These are phyloP conservation scores for Brevimyrus niger DNA, from an alignment of 2,113 vertebrate species.

Conservation along the genomic window DNA sequence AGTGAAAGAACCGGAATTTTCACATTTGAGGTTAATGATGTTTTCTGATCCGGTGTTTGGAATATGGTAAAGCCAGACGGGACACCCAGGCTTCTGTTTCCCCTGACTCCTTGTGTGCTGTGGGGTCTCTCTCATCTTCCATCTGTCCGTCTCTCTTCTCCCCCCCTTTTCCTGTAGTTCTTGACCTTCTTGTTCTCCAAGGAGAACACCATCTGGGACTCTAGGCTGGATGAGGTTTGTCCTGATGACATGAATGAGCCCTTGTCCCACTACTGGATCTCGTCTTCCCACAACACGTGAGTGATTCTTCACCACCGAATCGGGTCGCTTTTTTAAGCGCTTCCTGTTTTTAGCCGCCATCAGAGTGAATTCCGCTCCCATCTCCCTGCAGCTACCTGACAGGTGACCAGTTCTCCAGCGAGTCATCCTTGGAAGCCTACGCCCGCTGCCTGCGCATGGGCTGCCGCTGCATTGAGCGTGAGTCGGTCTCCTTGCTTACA, in stretches of 20 bases:
- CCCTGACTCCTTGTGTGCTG: neutral
- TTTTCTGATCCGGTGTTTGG: neutral
- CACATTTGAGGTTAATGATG: neutral
- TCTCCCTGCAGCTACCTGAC: conserved; percentile 78
- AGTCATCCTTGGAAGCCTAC: conserved; percentile 94
- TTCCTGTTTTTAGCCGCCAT: neutral
- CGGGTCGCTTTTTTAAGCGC: neutral
- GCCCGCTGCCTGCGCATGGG: conserved; percentile 94
- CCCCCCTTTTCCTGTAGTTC: conserved; percentile 58
- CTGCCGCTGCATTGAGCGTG: conserved; percentile 92
- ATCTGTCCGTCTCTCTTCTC: conserved; percentile 7
- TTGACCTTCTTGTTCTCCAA: conserved; percentile 97
- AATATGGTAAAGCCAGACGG: neutral
- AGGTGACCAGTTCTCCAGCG: conserved; percentile 96
- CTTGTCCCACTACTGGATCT: conserved; percentile 98
- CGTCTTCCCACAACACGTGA: conserved; percentile 99
- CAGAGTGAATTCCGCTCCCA: neutral
- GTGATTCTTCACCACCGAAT: conserved; percentile 27
- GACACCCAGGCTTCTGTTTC: neutral
- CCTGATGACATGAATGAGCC: conserved; percentile 93
- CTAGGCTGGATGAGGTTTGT: conserved; percentile 71
- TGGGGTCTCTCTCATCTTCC: neutral
- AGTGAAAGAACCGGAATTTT: neutral
- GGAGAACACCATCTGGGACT: conserved; percentile 94
- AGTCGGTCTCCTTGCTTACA: conserved; percentile 41